Base-by-base conservation (phyloP, 2,888 invertebrate species). In the Chrysolina americana region DNA sequence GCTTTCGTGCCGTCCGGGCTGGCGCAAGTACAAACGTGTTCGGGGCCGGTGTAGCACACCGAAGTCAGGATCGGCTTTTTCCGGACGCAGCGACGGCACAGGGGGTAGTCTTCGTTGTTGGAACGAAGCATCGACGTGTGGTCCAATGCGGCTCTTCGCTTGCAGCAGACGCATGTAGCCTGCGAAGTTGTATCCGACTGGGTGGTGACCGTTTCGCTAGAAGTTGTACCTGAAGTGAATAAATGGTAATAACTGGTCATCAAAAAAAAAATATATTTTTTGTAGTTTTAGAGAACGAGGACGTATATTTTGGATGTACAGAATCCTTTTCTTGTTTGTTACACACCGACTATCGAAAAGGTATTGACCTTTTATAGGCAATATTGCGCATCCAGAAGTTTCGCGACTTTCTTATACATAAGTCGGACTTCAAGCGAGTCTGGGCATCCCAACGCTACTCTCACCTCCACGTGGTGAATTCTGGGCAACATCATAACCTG, bases 121-220 rank as follows among this genome's bases (percentile, higher is more conserved):
- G 75, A 78, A 36, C 78, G 64, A 44, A 74, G 59, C 48, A 77
- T 75, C 56, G 75, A 78, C 21, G 77, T 64, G 19, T 77, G 74
- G 62, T 77, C 74, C 13, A 68, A 65, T 2, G 76, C 73, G 15
- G 75, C 74, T 21, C 69, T 76, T 59, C 79, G 74, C 65, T 80
- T 81, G 62, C 83, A 83, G 62, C 82, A 82, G 17, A 74, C 59
- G 65, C 83, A 83, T 10, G 76, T 75, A 19, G 71, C 50, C 13
- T 69, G 36, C 19, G 56, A 50, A 19, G 74, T 63, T 68, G 76
- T 68, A 9, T 70, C 70, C 5, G 73, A 48, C 15, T 53, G 53
- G 63, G 70, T n/a, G 6, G 66, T 23, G 28, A 23, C 21, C 5
- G 63, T 21, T 41, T 64, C 50, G 41, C 53, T 41, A 36, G 56